A percentile compares a stretch with the other conserved stretches of the same genome.
phyloP scores from a whole-genome alignment of 1,140 invertebrate species.

The Drosophila bipectinata region DNA sequence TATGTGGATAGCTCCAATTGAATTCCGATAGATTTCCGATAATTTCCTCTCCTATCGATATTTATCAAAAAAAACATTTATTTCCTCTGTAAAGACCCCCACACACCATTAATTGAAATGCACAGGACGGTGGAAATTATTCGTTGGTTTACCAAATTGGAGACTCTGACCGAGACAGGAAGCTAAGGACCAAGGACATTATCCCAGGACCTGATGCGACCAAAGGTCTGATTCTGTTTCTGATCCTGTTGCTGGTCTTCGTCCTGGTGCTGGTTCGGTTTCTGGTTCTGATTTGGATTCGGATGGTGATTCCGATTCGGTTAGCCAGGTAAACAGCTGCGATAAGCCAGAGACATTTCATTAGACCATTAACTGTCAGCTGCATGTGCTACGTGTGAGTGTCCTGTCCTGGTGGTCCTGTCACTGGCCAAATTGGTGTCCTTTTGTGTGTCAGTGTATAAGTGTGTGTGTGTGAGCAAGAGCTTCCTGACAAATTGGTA shows the following conservation, averaged over 20 bases:
- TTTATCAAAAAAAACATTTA: neutral
- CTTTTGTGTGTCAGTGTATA: neutral
- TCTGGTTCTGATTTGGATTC: neutral
- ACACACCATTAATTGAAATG: conserved; percentile 53
- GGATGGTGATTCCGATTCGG: conserved; percentile 26
- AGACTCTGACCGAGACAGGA: neutral
- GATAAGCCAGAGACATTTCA: conserved; percentile 75
- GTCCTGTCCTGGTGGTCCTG: no score
- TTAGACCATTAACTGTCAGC: conserved; percentile 77
- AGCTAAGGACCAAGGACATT: conserved; percentile 27
- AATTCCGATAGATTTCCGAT: no score
- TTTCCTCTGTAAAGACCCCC: neutral
- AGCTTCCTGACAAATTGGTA: conserved; percentile 45
- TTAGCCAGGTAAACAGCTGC: conserved; percentile 62
- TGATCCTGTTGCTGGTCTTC: neutral
- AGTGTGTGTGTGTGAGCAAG: neutral
- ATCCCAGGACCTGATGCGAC: conserved; percentile 11
- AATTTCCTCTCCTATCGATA: no score
- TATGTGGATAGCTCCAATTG: no score
- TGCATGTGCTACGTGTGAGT: conserved; percentile 39
- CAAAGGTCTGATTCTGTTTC: neutral
- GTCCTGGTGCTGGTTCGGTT: neutral
- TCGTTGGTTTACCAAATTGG: neutral
- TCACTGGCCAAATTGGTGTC: neutral
- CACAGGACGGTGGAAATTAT: conserved; percentile 21